Base-by-base conservation (phyloP, 2,113 vertebrate genomes). In the Bos taurus region DNA sequence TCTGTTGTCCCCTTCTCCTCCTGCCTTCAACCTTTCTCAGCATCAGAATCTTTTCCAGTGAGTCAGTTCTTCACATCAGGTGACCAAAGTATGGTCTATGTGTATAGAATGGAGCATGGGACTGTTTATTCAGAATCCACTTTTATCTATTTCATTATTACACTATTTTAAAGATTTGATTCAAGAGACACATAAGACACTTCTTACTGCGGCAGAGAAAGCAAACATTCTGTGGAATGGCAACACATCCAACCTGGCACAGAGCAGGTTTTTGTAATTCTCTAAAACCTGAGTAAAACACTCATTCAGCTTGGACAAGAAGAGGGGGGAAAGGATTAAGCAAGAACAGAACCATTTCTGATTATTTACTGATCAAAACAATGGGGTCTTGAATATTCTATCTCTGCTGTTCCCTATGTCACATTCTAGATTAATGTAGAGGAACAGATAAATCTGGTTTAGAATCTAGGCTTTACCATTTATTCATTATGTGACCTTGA, bases 361-460 rank as follows among this genome's bases (percentile, higher is more conserved):
- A 77, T 59, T 95, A 95, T 95, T 97, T 88, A 92, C 97, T 86
- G 90, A 96, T 96, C 96, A 84, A 96, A 97, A 71, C 19, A 86
- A 30, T 26, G 13, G 10, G 5, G 17, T 2, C 43, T 81, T 74
- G n/a, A 50, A 28, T 88, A 36, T 52, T 6, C 6, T 17, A 33
- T 3, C 48, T 30, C 43, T 19, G 26, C 28, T 62, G 15, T 16
- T 52, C 57, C 92, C 5, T 60, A 25, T 6, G 6, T 52, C 43
- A 46, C 40, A 50, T 5, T 43, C 5, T 82, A 50, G 50, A 81
- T 16, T 1, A 28, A 36, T 84, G 1, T 52, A 28, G 12, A 85
- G 12, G 7, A 80, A 92, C 3, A 21, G 30, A 60, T 6, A 88
- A 33, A 85, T 62, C 48, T 88, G 7, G 19, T 62, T 88, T 94